Percentiles rank a stretch among this genome's conserved stretches.
Evolutionary conservation across 2,113 vertebrate species (phyloP).

Genomic region (Limanda limanda): DNA sequence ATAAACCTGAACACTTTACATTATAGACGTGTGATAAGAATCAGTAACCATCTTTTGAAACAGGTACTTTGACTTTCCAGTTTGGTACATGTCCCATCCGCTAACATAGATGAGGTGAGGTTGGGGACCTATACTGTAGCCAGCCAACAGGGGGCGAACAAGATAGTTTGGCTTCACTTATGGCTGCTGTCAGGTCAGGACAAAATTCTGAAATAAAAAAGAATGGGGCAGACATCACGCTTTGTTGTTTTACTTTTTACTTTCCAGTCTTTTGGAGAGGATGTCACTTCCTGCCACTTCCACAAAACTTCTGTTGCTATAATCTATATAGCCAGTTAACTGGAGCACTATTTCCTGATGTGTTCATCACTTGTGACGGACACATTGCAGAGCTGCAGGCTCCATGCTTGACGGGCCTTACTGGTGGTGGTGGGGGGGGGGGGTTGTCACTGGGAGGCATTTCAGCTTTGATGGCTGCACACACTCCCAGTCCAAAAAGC

Average conservation of each 20-base stretch:
- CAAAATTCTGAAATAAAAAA: no score
- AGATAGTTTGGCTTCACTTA: no score
- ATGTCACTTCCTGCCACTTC: conserved; percentile 17
- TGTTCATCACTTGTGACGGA: conserved; percentile 66
- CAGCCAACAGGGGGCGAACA: no score
- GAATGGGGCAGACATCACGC: background rate
- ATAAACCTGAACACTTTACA: no score
- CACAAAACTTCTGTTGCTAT: conserved; percentile 42
- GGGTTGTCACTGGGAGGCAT: conserved; percentile 54
- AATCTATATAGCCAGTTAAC: conserved; percentile 53
- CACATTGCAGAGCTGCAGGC: conserved; percentile 60
- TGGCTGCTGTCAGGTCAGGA: no score
- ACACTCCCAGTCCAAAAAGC: conserved; percentile 32
- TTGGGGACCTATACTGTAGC: no score
- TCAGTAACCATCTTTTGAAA: no score
- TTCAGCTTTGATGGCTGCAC: conserved; percentile 44
- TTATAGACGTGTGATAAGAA: no score
- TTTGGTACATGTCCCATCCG: no score
- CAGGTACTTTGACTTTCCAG: no score
- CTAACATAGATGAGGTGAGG: no score
- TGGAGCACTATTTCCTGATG: conserved; percentile 50
- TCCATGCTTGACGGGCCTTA: conserved; percentile 57
- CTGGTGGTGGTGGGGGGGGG: conserved; percentile 40
- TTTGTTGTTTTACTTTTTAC: no score
- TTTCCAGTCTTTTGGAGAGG: background rate